These are phyloP conservation scores for Patella ulyssiponensis DNA, from an alignment of 2,888 invertebrate genomes.

Conservation along the genomic window DNA sequence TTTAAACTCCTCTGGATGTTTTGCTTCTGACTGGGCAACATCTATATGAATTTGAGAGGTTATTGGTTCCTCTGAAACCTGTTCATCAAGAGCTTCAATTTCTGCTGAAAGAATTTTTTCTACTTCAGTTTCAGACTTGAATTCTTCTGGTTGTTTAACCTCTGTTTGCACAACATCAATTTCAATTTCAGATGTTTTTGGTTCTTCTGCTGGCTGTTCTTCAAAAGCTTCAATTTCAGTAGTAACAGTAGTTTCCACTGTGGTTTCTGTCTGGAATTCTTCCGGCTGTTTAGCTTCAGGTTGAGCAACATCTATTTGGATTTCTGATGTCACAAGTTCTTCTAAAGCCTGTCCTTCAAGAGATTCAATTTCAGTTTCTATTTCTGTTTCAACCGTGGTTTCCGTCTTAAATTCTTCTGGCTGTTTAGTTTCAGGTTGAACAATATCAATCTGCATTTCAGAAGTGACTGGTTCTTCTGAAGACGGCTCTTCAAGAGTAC, in stretches of 20 bases:
- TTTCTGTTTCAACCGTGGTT: slow-evolving; percentile 22
- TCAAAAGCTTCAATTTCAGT: slow-evolving; percentile 22
- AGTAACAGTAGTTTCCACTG: slow-evolving; percentile 20
- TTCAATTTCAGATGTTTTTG: slow-evolving; percentile 31
- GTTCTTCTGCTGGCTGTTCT: slow-evolving; percentile 28
- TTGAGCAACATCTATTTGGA: slow-evolving; percentile 34
- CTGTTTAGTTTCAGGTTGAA: slow-evolving; percentile 31
- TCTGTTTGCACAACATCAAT: slow-evolving; percentile 35
- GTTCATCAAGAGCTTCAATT: slow-evolving; percentile 30
- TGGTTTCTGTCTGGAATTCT: slow-evolving; percentile 31
- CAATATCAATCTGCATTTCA: slow-evolving; percentile 35
- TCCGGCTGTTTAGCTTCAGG: slow-evolving; percentile 37
- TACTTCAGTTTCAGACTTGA: slow-evolving; percentile 40
- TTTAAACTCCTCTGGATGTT: slow-evolving; percentile 30
- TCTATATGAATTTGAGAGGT: slow-evolving; percentile 39
- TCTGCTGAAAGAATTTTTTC: slow-evolving; percentile 38
- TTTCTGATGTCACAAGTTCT: slow-evolving; percentile 31
- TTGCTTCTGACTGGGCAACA: slow-evolving; percentile 29
- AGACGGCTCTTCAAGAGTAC: not conserved
- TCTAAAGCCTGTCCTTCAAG: slow-evolving; percentile 13
- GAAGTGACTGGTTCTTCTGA: slow-evolving; percentile 32
- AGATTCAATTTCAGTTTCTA: not conserved
- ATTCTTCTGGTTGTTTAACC: slow-evolving; percentile 31
- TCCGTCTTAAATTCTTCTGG: slow-evolving; percentile 35
- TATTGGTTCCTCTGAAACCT: slow-evolving; percentile 27